phyloP scores from a whole-genome alignment of 2,888 invertebrate genomes.

The Ethmia dodecea region DNA sequence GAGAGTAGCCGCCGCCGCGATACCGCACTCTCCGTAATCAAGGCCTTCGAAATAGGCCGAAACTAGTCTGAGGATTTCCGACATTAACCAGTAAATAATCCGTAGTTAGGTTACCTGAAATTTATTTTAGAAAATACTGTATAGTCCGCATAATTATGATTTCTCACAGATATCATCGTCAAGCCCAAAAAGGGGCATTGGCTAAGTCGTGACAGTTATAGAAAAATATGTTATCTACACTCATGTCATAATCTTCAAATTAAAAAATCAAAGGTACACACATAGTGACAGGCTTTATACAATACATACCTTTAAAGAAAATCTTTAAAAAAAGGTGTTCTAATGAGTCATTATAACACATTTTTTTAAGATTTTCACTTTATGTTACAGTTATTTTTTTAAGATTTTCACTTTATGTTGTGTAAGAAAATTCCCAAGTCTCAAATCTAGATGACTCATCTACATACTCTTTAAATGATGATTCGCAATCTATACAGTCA shows the following conservation, averaged over 20 bases:
- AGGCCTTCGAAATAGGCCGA: neutral
- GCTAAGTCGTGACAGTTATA: constrained; percentile 3
- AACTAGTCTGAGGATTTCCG: neutral
- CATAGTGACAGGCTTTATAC: neutral
- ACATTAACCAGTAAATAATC: neutral
- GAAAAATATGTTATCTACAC: neutral
- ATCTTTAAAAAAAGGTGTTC: neutral
- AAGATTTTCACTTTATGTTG: constrained; percentile 1
- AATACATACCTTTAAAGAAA: neutral
- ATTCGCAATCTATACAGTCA: constrained; percentile 4
- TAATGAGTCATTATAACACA: neutral
- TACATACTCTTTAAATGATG: constrained; percentile 3
- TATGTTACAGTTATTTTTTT: constrained; percentile 6
- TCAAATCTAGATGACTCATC: constrained; percentile 5
- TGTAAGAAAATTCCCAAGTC: constrained; percentile 3
- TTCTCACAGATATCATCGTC: constrained; percentile 3
- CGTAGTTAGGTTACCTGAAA: neutral
- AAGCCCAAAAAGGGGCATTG: constrained; percentile 3
- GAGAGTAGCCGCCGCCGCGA: neutral
- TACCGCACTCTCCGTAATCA: neutral
- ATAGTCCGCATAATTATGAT: neutral
- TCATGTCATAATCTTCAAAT: neutral
- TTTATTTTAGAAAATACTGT: constrained; percentile 1
- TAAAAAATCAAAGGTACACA: neutral
- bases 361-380: constrained; percentile 4